Evolutionary conservation across 2,888 invertebrate genomes (phyloP), one percentile per base, ranked within the genome.

Genomic region (Melinaea menophilus): DNA sequence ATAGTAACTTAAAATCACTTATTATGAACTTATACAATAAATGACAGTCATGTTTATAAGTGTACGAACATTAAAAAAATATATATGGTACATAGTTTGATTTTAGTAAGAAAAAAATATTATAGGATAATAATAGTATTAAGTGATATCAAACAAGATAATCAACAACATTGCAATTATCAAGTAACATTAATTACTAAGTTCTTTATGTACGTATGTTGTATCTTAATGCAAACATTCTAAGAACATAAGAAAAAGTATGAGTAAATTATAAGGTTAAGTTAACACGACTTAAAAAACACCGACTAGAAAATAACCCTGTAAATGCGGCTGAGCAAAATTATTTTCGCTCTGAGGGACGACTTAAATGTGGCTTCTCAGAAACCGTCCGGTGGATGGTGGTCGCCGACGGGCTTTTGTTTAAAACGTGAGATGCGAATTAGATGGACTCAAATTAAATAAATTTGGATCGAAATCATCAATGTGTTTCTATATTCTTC

Each of bases 401-500:
- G 87, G 87, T 85, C 85, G 85, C 80, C 80, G 76, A 69, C 70
- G 75, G 75, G 71, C 80, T 81, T 86, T 88, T 86, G 86, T 86
- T 88, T 82, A 79, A 75, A 79, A 86, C 86, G 88, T 87, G 86
- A 88, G 84, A 86, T 73, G 82, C 76, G 76, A 78, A 80, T 84
- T 83, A 83, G 81, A 79, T 79, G 82, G 79, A 82, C 82, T 85
- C 85, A 81, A 86, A 86, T 85, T 83, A 78, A 76, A 81, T 88
- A 84, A 85, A 84, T 85, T 85, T 87, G 84, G 79, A 58, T 45
- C 60, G 37, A 22, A 22, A 22, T 22, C 22, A 22, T 22, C 22
- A 22, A 22, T 22, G 22, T 22, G 22, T 22, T 22, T 22, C 22
- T 22, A 22, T 22, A 22, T 22, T 22, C 22, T 22, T 22, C 22